phyloP scores from a whole-genome alignment of 2,888 invertebrate genomes.

The Drosophila paracracens region DNA sequence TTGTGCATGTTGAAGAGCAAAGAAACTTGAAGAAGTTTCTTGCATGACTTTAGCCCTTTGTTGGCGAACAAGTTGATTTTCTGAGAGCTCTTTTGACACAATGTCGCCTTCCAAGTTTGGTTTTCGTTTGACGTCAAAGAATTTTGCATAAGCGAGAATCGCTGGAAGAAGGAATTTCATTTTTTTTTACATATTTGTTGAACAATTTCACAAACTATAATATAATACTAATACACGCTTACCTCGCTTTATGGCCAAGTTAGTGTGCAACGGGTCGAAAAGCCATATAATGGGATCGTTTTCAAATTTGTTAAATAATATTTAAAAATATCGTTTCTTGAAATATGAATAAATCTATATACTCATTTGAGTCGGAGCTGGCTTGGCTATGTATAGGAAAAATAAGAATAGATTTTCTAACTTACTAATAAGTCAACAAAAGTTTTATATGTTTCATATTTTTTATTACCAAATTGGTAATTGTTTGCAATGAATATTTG shows the following conservation, averaged over 20 bases:
- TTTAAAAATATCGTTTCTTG: too few species aligned
- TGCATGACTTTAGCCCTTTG: background rate
- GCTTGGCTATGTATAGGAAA: background rate
- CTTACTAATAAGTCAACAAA: background rate
- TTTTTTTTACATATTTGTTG: background rate
- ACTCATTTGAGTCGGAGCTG: background rate
- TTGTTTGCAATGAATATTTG: background rate
- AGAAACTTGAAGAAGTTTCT: slow-evolving; percentile 15
- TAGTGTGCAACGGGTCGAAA: too few species aligned
- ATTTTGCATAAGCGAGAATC: background rate
- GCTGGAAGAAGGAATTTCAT: background rate
- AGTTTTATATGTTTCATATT: background rate
- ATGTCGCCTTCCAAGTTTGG: background rate
- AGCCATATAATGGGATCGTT: too few species aligned
- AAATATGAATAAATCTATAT: background rate
- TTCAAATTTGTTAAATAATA: too few species aligned
- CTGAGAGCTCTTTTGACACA: background rate
- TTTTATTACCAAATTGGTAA: background rate
- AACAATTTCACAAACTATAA: background rate
- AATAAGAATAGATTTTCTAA: background rate
- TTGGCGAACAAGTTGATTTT: slow-evolving; percentile 15
- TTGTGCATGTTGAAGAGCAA: slow-evolving; percentile 3
- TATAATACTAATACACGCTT: too few species aligned
- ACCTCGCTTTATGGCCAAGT: too few species aligned
- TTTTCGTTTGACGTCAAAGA: slow-evolving; percentile 3